Evolutionary conservation across 2,113 vertebrate species (phyloP).

Genomic region (Callopanchax toddi): DNA sequence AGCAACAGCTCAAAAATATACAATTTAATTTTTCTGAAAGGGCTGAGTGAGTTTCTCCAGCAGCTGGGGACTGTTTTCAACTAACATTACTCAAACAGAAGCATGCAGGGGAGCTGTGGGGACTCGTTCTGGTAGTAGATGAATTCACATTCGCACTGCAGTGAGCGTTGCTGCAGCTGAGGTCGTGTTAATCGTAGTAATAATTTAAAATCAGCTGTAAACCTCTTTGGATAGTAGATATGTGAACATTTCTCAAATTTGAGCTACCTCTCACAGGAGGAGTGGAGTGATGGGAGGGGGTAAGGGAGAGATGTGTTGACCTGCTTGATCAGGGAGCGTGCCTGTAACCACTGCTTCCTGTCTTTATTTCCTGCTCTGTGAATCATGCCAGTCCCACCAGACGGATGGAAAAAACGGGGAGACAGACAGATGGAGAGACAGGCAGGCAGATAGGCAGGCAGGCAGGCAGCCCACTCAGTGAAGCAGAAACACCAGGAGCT

Average conservation of each 20-base stretch:
- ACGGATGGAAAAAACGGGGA: constrained; percentile 20
- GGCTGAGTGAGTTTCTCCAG: background rate
- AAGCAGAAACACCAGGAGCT: constrained; percentile 68
- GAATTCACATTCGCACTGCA: background rate
- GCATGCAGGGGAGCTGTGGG: constrained; percentile 3
- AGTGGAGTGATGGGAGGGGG: constrained; percentile 21
- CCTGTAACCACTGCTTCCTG: constrained; percentile 57
- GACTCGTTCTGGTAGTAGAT: constrained; percentile 2
- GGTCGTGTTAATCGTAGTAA: background rate
- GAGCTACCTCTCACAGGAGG: no score
- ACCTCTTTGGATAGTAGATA: no score
- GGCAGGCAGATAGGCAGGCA: constrained; percentile 20
- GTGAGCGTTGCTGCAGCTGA: constrained; percentile 2
- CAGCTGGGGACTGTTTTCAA: background rate
- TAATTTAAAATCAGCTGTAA: no score
- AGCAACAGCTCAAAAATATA: constrained; percentile 1
- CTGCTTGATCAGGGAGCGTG: constrained; percentile 40
- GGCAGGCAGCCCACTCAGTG: constrained; percentile 69
- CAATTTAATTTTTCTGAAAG: constrained; percentile 17
- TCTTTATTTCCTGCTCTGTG: constrained; percentile 68
- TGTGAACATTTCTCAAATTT: no score
- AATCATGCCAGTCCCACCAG: constrained; percentile 61
- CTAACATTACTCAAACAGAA: constrained; percentile 21
- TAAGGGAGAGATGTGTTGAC: constrained; percentile 27
- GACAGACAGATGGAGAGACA: constrained; percentile 16